Evolutionary conservation across 2,888 invertebrate genomes (phyloP).

Genomic region (Xanthorhoe designata): DNA sequence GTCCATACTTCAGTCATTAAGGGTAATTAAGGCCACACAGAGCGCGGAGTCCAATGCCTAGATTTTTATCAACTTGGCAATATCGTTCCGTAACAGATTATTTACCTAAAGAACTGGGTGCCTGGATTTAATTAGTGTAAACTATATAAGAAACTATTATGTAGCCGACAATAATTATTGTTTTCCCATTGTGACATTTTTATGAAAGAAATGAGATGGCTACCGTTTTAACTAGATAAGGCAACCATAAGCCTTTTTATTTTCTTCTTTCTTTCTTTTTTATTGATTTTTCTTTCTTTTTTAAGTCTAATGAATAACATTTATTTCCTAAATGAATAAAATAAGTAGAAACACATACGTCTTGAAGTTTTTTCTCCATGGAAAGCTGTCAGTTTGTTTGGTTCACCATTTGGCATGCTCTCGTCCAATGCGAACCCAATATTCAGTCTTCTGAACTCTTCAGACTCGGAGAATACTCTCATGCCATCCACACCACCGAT

Average conservation of each 20-base stretch:
- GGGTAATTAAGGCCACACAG: slow-evolving; percentile 16
- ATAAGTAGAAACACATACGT: slow-evolving; percentile 82
- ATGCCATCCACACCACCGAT: slow-evolving; percentile 90
- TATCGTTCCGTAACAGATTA: background rate
- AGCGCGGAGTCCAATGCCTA: background rate
- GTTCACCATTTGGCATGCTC: slow-evolving; percentile 75
- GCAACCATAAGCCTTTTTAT: too few relatives aligned
- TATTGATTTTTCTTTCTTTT: too few relatives aligned
- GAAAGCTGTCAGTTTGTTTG: slow-evolving; percentile 70
- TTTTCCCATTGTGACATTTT: too few relatives aligned
- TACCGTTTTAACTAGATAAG: too few relatives aligned
- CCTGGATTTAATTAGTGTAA: too few relatives aligned
- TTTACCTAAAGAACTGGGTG: background rate
- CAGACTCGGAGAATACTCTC: slow-evolving; percentile 87
- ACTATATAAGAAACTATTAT: too few relatives aligned
- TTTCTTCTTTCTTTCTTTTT: too few relatives aligned
- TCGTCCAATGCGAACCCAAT: slow-evolving; percentile 93
- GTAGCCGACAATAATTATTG: too few relatives aligned
- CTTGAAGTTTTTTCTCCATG: slow-evolving; percentile 89
- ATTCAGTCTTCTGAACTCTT: slow-evolving; percentile 89
- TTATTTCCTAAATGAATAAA: background rate
- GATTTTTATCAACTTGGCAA: background rate
- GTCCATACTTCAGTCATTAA: slow-evolving; percentile 3
- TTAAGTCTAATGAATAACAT: too few relatives aligned
- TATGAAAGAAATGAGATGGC: too few relatives aligned